phyloP scores from a whole-genome alignment of 2,797 vertebrate genomes.

The Naso thynnoides region DNA sequence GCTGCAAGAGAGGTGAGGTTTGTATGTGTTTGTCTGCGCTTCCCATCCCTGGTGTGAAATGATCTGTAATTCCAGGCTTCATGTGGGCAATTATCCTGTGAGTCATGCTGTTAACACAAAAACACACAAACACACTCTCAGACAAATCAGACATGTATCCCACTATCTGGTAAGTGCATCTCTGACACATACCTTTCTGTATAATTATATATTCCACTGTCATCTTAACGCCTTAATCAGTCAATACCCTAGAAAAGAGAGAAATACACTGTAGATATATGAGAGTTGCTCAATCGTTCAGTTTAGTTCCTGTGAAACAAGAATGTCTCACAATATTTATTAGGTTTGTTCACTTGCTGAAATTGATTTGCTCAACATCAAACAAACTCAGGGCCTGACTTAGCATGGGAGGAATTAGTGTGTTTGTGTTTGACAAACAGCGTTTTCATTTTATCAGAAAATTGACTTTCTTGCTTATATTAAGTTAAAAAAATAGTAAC shows the following conservation, averaged over 20 bases:
- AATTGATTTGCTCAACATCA: conserved; percentile 18
- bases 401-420: background rate
- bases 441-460: too few relatives aligned
- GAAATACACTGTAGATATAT: conserved; percentile 5
- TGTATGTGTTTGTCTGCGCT: conserved; percentile 59
- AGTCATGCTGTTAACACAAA: conserved; percentile 65
- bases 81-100: conserved; percentile 70
- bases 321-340: background rate
- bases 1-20: conserved; percentile 88
- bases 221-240: conserved; percentile 7
- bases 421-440: background rate
- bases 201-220: conserved; percentile 35
- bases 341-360: conserved; percentile 2
- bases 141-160: conserved; percentile 30
- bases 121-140: conserved; percentile 51
- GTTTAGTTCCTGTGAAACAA: background rate
- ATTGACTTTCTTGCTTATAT: background rate
- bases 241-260: background rate
- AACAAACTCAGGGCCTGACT: background rate
- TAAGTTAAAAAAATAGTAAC: background rate
- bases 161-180: conserved; percentile 20
- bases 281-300: background rate
- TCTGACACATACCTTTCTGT: conserved; percentile 26
- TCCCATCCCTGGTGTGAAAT: conserved; percentile 64
- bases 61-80: conserved; percentile 59